Evolutionary conservation across 2,888 invertebrate species (phyloP).

Genomic region (Hybos culiciformis): DNA sequence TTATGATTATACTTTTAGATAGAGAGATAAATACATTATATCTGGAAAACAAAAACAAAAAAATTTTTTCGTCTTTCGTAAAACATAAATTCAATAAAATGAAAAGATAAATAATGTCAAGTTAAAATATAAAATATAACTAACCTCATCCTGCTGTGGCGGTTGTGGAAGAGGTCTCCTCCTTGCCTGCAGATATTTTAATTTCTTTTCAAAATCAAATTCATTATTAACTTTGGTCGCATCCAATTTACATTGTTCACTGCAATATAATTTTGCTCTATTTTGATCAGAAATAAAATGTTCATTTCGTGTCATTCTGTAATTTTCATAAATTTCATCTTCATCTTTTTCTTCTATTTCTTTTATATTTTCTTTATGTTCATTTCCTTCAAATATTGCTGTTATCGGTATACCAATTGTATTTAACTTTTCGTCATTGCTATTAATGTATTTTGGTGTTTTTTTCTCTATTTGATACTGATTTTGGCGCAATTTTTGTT

Average conservation of each 20-base stretch:
- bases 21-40: no score
- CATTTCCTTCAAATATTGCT: constrained; percentile 1
- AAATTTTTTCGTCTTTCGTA: no score
- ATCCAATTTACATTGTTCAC: constrained; percentile 4
- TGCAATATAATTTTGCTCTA: constrained; percentile 6
- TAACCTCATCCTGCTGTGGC: constrained; percentile 15
- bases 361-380: not conserved
- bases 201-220: no score
- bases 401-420: constrained; percentile 17
- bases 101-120: no score
- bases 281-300: no score
- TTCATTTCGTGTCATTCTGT: not conserved
- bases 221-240: not conserved
- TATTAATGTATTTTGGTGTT: no score
- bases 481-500: no score
- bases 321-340: no score
- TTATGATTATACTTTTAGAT: no score
- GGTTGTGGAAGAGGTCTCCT: constrained; percentile 17
- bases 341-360: not conserved
- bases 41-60: no score
- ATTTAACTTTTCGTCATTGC: constrained; percentile 21
- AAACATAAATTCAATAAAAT: no score
- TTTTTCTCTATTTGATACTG: no score
- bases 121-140: constrained; percentile 9
- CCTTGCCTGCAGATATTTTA: constrained; percentile 13